These are phyloP conservation scores for Euzophera pinguis DNA, from an alignment of 2,888 invertebrate genomes.

Conservation along the genomic window DNA sequence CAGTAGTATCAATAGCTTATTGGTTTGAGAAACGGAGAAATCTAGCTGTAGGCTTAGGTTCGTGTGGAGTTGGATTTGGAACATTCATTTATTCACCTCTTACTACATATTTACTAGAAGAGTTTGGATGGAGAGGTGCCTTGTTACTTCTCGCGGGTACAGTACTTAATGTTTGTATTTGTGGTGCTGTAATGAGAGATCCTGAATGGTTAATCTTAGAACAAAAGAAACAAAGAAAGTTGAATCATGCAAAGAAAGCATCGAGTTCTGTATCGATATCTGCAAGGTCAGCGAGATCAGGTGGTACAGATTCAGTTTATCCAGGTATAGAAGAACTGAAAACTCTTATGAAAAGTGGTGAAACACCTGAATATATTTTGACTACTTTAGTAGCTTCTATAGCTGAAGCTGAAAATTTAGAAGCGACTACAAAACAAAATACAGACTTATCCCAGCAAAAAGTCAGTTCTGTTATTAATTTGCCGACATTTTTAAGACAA, in stretches of 20 bases:
- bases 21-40: constrained; percentile 95
- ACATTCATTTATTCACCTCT: constrained; percentile 93
- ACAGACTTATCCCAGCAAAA: constrained; percentile 64
- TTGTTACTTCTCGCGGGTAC: constrained; percentile 89
- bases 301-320: constrained; percentile 78
- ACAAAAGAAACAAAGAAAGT: constrained; percentile 79
- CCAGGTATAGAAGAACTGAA: constrained; percentile 84
- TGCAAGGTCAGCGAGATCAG: constrained; percentile 68
- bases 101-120: constrained; percentile 86
- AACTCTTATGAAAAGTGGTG: constrained; percentile 84
- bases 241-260: constrained; percentile 74
- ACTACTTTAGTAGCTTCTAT: constrained; percentile 82
- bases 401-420: constrained; percentile 70
- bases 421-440: constrained; percentile 67
- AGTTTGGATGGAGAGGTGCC: constrained; percentile 91
- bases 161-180: constrained; percentile 91
- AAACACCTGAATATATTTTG: constrained; percentile 83
- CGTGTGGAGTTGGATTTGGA: constrained; percentile 93
- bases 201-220: constrained; percentile 89
- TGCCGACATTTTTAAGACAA: constrained; percentile 88
- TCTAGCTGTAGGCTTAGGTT: constrained; percentile 92
- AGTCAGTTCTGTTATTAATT: constrained; percentile 85
- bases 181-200: constrained; percentile 92
- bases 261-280: constrained; percentile 78
- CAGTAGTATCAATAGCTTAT: constrained; percentile 94